These are phyloP conservation scores for Sebastes itinus DNA, from an alignment of 2,797 vertebrate genomes.

Conservation along the genomic window DNA sequence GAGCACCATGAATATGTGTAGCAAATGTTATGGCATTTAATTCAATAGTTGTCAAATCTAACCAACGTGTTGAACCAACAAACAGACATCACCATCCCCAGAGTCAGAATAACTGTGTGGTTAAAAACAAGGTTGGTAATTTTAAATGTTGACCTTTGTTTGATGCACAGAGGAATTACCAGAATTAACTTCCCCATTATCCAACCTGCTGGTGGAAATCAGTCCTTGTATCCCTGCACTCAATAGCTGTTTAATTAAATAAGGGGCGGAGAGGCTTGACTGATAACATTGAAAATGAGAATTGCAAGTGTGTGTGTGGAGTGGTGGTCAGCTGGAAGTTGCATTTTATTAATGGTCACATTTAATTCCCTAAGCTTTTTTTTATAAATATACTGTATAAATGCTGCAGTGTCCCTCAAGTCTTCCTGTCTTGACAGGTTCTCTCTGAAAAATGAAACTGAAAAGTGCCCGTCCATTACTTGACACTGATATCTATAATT, in stretches of 20 bases:
- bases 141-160: slow-evolving; percentile 34
- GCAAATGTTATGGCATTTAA: background rate
- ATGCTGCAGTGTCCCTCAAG: slow-evolving; percentile 46
- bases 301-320: background rate
- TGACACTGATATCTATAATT: slow-evolving; percentile 63
- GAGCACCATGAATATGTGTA: background rate
- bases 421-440: slow-evolving; percentile 68
- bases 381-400: slow-evolving; percentile 20
- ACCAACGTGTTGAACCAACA: background rate
- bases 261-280: slow-evolving; percentile 12
- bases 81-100: background rate
- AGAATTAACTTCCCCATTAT: slow-evolving; percentile 37
- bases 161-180: slow-evolving; percentile 26
- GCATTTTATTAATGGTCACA: slow-evolving; percentile 10
- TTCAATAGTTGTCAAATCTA: background rate
- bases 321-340: slow-evolving; percentile 27
- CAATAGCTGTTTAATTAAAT: slow-evolving; percentile 43
- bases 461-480: slow-evolving; percentile 77
- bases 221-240: slow-evolving; percentile 9
- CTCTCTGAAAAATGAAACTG: slow-evolving; percentile 57
- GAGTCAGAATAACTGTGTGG: background rate
- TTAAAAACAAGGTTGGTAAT: background rate
- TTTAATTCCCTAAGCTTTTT: background rate
- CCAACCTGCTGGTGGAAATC: slow-evolving; percentile 21
- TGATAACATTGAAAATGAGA: slow-evolving; percentile 27